Conservation (phyloP, 2,888 invertebrate species). For the Caenorhabditis sulstoni region DNA sequence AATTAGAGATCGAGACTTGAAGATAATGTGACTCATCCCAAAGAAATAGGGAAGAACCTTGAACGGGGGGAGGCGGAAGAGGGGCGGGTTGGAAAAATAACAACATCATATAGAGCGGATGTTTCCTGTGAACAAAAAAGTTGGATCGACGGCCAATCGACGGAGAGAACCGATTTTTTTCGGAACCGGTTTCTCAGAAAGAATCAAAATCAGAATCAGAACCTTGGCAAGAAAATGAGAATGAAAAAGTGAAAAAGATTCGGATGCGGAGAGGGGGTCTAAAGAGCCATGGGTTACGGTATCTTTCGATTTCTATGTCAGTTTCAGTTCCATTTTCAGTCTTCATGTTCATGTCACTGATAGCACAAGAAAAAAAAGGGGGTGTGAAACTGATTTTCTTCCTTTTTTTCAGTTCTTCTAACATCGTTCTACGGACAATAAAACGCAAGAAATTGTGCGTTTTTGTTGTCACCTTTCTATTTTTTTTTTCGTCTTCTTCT, state of each 20-base stretch:
- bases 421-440: slow-evolving; percentile 32
- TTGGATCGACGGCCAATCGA: no score
- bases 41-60: slow-evolving; percentile 39
- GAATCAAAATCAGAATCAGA: no score
- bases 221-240: no score
- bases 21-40: slow-evolving; percentile 15
- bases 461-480: slow-evolving; percentile 6
- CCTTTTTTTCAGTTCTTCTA: slow-evolving; percentile 12
- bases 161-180: no score
- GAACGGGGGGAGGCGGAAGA: slow-evolving; percentile 41
- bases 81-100: slow-evolving; percentile 11
- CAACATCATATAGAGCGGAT: no score
- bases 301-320: neutral
- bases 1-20: slow-evolving; percentile 10
- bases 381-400: slow-evolving; percentile 1
- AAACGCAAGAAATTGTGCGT: slow-evolving; percentile 36
- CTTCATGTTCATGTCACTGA: neutral
- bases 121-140: no score
- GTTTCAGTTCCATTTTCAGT: neutral
- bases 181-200: no score
- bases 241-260: no score
- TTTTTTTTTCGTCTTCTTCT: neutral
- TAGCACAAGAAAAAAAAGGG: neutral
- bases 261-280: no score
- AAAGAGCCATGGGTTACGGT: no score